phyloP scores from a whole-genome alignment of 2,888 invertebrate genomes.

The Cistogaster globosa region DNA sequence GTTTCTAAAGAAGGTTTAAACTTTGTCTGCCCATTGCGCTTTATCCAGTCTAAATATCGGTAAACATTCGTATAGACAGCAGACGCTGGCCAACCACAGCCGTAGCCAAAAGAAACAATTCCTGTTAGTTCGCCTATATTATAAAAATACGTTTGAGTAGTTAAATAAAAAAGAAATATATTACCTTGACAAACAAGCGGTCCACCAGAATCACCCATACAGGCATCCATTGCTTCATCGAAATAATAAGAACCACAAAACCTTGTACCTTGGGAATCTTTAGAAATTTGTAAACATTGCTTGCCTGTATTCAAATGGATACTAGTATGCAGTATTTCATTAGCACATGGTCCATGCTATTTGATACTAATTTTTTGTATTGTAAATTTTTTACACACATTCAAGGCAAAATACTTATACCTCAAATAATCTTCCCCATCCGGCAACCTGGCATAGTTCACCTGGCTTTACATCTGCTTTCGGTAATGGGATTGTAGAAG shows the following conservation, averaged over 20 bases:
- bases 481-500: slow-evolving; percentile 25
- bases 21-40: background rate
- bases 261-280: slow-evolving; percentile 68
- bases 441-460: slow-evolving; percentile 72
- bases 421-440: slow-evolving; percentile 75
- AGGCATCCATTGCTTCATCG: slow-evolving; percentile 73
- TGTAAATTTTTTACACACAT: background rate
- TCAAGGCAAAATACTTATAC: background rate
- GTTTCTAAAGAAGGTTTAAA: background rate
- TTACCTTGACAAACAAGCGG: slow-evolving; percentile 73
- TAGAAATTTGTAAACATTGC: slow-evolving; percentile 60
- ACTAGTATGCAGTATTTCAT: slow-evolving; percentile 74
- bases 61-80: slow-evolving; percentile 43
- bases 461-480: slow-evolving; percentile 72
- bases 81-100: slow-evolving; percentile 68
- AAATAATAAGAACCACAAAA: slow-evolving; percentile 73
- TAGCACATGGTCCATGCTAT: slow-evolving; percentile 67
- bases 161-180: background rate
- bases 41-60: slow-evolving; percentile 36
- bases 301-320: slow-evolving; percentile 46
- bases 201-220: slow-evolving; percentile 77
- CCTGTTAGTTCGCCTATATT: slow-evolving; percentile 68
- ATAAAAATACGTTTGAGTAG: background rate
- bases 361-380: slow-evolving; percentile 9
- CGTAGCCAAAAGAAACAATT: slow-evolving; percentile 75